Conservation (phyloP, 2,797 vertebrate species). For the Pelodytes ibericus region DNA sequence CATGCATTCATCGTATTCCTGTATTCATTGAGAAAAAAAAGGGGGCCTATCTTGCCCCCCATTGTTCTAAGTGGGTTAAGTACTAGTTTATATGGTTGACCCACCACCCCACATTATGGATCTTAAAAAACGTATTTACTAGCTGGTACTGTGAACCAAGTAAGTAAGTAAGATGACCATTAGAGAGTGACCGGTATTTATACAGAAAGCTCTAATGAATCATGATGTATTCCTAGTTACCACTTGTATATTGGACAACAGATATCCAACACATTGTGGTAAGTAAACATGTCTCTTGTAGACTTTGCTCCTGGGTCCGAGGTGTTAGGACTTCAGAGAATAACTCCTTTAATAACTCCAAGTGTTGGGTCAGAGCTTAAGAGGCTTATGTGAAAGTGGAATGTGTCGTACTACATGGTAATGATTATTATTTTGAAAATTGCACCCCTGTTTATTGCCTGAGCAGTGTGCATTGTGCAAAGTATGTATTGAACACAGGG, state of each 20-base stretch:
- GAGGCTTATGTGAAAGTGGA: not conserved
- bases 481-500: slow-evolving; percentile 22
- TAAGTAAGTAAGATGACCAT: too few species aligned
- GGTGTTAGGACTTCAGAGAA: not conserved
- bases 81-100: too few species aligned
- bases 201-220: not conserved
- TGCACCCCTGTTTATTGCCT: slow-evolving; percentile 22
- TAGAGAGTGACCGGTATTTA: too few species aligned
- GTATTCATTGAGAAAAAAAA: too few species aligned
- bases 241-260: not conserved
- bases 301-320: not conserved
- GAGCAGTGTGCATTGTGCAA: not conserved
- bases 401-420: slow-evolving; percentile 16
- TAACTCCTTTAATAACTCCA: not conserved
- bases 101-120: too few species aligned
- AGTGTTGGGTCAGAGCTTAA: not conserved
- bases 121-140: too few species aligned
- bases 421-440: slow-evolving; percentile 32
- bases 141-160: too few species aligned
- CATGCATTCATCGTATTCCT: too few species aligned
- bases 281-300: not conserved
- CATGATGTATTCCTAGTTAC: not conserved
- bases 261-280: not conserved
- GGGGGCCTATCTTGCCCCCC: too few species aligned
- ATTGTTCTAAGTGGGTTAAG: too few species aligned